Evolutionary conservation across 2,113 vertebrate genomes (phyloP).

Genomic region (Coturnix japonica): DNA sequence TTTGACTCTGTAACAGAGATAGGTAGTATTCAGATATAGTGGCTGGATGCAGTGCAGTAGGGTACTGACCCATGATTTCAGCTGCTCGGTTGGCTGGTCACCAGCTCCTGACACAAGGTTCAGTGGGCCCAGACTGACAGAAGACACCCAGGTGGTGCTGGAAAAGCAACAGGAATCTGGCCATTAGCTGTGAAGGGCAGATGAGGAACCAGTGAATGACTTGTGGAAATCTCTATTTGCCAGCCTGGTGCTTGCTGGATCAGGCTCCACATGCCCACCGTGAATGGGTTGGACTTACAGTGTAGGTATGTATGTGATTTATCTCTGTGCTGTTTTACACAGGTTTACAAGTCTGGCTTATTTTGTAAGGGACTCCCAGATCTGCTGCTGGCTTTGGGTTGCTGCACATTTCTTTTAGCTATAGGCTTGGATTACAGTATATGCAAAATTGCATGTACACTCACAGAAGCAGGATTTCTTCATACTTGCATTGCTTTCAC

Average conservation of each 20-base stretch:
- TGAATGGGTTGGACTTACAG: neutral
- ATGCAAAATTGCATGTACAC: neutral
- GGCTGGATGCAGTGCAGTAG: neutral
- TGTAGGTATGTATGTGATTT: slow-evolving; percentile 3
- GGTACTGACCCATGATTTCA: neutral
- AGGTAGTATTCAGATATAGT: neutral
- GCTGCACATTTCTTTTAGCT: neutral
- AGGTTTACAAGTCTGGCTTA: slow-evolving; percentile 1
- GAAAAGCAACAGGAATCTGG: neutral
- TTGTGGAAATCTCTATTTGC: slow-evolving; percentile 4
- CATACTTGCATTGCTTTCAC: neutral
- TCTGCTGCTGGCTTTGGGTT: neutral
- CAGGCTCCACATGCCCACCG: slow-evolving; percentile 10
- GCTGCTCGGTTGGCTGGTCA: slow-evolving; percentile 35
- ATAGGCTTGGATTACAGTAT: neutral
- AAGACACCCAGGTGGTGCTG: neutral
- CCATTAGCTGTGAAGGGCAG: neutral
- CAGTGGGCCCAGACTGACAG: neutral
- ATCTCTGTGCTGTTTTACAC: neutral
- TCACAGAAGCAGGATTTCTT: neutral
- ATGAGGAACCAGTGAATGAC: neutral
- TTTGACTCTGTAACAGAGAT: neutral
- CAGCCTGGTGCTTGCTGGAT: slow-evolving; percentile 22
- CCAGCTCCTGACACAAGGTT: neutral
- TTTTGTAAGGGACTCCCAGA: neutral